Conservation (phyloP, 2,797 vertebrate species). For the Argya squamiceps region DNA sequence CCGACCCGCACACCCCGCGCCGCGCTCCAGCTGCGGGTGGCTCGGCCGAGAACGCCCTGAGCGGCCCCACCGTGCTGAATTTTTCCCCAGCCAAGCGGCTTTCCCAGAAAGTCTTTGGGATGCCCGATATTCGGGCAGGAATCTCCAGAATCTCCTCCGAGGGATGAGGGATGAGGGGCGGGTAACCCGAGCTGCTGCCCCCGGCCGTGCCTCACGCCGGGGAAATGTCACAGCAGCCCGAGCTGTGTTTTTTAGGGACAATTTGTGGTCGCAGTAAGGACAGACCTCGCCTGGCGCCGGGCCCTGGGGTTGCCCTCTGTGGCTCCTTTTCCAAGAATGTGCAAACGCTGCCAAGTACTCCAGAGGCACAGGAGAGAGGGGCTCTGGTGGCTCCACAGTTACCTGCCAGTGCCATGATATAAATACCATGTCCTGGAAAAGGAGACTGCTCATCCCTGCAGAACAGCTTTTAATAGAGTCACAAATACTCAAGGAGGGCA, state of each 20-base stretch:
- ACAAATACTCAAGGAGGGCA: background rate
- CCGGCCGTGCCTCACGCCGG: background rate
- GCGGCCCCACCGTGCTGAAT: fast-evolving
- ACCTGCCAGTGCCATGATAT: background rate
- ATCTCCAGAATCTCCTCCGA: background rate
- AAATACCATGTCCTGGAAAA: background rate
- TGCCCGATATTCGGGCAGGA: background rate
- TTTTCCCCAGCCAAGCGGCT: background rate
- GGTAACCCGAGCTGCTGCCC: background rate
- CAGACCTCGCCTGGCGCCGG: background rate
- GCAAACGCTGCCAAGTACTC: background rate
- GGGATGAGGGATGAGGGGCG: background rate
- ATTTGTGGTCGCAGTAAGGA: background rate
- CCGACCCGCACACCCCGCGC: fast-evolving
- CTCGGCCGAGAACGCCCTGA: fast-evolving
- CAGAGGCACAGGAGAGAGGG: background rate
- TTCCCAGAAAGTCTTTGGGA: background rate
- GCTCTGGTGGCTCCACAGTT: background rate
- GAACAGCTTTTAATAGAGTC: background rate
- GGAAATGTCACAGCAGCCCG: too few species aligned
- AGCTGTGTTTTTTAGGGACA: background rate
- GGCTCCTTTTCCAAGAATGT: background rate
- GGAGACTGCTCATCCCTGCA: background rate
- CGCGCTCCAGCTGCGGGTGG: background rate
- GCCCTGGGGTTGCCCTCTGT: background rate